Conservation (phyloP, 2,888 invertebrate species). For the Carabus problematicus region DNA sequence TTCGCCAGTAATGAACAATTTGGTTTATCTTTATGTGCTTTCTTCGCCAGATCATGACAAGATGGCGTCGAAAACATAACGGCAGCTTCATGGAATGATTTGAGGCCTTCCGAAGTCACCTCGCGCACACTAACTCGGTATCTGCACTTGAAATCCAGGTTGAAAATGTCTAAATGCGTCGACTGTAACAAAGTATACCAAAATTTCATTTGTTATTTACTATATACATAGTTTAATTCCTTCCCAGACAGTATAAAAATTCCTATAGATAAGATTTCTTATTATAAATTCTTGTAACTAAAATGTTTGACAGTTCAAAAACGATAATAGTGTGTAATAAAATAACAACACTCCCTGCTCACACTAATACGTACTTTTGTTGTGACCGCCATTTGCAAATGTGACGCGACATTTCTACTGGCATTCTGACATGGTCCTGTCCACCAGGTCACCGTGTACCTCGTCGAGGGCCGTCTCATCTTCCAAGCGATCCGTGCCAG, state of each 20-base stretch:
- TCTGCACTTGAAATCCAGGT: conserved; percentile 65
- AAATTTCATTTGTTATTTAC: background rate
- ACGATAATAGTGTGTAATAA: too few species aligned
- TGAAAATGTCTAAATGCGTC: conserved; percentile 64
- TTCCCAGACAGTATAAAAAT: too few species aligned
- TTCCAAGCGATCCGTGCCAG: conserved; percentile 56
- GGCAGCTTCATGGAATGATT: conserved; percentile 59
- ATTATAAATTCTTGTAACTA: too few species aligned
- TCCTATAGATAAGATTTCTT: too few species aligned
- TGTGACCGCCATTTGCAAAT: conserved; percentile 62
- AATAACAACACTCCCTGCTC: too few species aligned
- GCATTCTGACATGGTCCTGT: conserved; percentile 56
- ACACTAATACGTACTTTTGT: conserved; percentile 60
- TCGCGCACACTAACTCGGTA: conserved; percentile 65
- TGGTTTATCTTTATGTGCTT: conserved; percentile 35
- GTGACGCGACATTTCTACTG: conserved; percentile 55
- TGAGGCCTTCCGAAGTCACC: conserved; percentile 50
- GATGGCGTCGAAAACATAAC: conserved; percentile 63
- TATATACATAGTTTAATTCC: too few species aligned
- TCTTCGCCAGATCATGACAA: conserved; percentile 55
- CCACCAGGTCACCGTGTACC: conserved; percentile 57
- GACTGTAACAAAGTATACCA: conserved; percentile 58
- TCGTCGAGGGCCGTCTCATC: conserved; percentile 47
- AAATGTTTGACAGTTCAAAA: too few species aligned
- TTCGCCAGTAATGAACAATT: conserved; percentile 23